phyloP scores from a whole-genome alignment of 2,797 vertebrate genomes.

The Erpetoichthys calabaricus region DNA sequence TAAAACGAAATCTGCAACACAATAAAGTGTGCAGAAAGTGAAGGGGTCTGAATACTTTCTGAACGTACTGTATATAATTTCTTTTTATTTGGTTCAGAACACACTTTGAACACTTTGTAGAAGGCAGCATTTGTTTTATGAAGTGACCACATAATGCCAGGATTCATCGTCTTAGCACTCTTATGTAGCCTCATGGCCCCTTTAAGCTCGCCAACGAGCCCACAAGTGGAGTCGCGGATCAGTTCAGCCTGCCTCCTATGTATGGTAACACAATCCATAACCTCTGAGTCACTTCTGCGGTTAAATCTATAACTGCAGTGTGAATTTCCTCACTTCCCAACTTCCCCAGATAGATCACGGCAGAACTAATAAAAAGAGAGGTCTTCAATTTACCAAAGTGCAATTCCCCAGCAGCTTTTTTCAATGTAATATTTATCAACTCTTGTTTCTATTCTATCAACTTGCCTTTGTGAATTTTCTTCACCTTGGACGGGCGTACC shows the following conservation, averaged over 20 bases:
- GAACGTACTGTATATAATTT: too few relatives aligned
- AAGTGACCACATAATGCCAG: too few relatives aligned
- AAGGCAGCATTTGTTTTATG: too few relatives aligned
- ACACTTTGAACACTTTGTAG: too few relatives aligned
- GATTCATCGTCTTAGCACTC: too few relatives aligned
- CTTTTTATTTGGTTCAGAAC: too few relatives aligned
- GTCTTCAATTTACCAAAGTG: constrained; percentile 2
- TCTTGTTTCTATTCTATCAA: constrained; percentile 23
- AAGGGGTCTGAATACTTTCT: too few relatives aligned
- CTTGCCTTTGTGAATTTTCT: constrained; percentile 1
- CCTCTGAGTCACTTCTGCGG: constrained; percentile 10
- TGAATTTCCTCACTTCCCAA: constrained; percentile 14
- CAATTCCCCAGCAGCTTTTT: not conserved
- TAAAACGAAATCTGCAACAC: too few relatives aligned
- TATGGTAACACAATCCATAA: constrained; percentile 12
- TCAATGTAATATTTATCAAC: constrained; percentile 3
- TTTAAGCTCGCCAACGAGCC: constrained; percentile 13
- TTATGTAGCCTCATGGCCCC: constrained; percentile 9
- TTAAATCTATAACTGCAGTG: constrained; percentile 16
- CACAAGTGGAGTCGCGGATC: not conserved
- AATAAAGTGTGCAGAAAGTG: too few relatives aligned
- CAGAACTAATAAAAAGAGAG: constrained; percentile 5
- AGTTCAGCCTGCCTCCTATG: constrained; percentile 4
- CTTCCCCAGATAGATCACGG: constrained; percentile 7
- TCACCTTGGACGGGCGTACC: not conserved